Percentiles rank a stretch among this genome's conserved stretches.
These are phyloP conservation scores for Zhengitettix transpicula DNA, from an alignment of 2,888 invertebrate genomes.

Conservation along the genomic window DNA sequence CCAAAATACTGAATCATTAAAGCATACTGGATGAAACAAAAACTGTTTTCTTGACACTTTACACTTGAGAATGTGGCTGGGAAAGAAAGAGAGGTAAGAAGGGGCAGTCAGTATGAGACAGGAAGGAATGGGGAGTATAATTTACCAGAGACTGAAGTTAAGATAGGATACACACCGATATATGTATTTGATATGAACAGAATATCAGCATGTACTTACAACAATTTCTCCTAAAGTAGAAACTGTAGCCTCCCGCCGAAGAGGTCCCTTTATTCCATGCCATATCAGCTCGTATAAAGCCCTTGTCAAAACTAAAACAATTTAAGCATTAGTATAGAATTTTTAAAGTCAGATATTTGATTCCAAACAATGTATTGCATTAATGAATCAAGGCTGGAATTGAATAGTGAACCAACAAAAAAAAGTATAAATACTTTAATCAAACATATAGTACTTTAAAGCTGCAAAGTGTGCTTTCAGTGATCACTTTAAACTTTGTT, in stretches of 20 bases:
- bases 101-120: too few relatives aligned
- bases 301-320: conserved; percentile 48
- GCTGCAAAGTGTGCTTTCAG: too few relatives aligned
- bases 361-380: not conserved
- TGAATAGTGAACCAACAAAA: too few relatives aligned
- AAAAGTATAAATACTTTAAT: too few relatives aligned
- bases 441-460: too few relatives aligned
- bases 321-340: conserved; percentile 15
- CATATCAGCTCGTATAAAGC: conserved; percentile 66
- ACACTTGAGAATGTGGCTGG: too few relatives aligned
- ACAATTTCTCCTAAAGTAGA: conserved; percentile 55
- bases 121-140: not conserved
- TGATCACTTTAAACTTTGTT: too few relatives aligned
- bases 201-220: conserved; percentile 33
- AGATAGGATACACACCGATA: not conserved
- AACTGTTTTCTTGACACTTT: not conserved
- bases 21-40: not conserved
- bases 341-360: not conserved
- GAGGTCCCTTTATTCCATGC: conserved; percentile 54
- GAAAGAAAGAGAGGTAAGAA: too few relatives aligned
- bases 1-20: not conserved
- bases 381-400: too few relatives aligned
- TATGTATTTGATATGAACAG: not conserved
- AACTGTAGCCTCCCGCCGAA: conserved; percentile 65
- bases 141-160: not conserved